A percentile compares a stretch with the other conserved stretches of the same genome.
Conservation (phyloP, 2,113 vertebrate species). For the Aptenodytes patagonicus region DNA sequence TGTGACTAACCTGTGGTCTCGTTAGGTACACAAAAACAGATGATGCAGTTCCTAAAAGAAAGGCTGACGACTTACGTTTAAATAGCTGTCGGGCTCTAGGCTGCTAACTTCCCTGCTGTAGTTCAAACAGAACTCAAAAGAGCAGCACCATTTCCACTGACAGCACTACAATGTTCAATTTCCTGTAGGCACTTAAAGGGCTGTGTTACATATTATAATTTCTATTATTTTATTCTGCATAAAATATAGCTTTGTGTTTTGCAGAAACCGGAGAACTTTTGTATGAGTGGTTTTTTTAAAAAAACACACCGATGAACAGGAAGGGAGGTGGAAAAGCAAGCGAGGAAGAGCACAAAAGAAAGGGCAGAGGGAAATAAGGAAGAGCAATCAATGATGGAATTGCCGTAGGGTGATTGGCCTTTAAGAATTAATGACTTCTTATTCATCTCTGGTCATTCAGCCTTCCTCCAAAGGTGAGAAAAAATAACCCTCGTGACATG, state of each 20-base stretch:
- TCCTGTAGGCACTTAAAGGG: not conserved
- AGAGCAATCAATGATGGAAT: not conserved
- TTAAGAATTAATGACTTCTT: slow-evolving; percentile 36
- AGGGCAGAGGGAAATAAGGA: not conserved
- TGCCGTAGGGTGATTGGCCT: slow-evolving; percentile 5
- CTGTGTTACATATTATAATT: not conserved
- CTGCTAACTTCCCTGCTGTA: not conserved
- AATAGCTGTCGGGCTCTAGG: not conserved
- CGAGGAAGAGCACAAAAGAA: not conserved
- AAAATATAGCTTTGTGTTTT: not conserved
- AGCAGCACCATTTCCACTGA: not conserved
- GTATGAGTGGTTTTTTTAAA: not conserved
- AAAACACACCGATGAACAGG: not conserved
- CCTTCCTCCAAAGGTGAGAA: not conserved
- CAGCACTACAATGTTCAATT: not conserved
- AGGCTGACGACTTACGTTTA: not conserved
- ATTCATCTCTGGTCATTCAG: slow-evolving; percentile 9
- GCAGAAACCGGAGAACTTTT: not conserved
- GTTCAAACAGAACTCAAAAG: not conserved
- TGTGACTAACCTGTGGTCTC: not conserved
- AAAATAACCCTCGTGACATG: not conserved
- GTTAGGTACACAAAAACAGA: not conserved
- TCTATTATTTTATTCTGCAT: not conserved
- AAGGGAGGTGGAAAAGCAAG: not conserved
- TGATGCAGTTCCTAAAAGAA: not conserved